Evolutionary conservation across 2,888 invertebrate genomes (phyloP), one percentile per base, ranked within the genome.

Genomic region (Pollenia amentaria): DNA sequence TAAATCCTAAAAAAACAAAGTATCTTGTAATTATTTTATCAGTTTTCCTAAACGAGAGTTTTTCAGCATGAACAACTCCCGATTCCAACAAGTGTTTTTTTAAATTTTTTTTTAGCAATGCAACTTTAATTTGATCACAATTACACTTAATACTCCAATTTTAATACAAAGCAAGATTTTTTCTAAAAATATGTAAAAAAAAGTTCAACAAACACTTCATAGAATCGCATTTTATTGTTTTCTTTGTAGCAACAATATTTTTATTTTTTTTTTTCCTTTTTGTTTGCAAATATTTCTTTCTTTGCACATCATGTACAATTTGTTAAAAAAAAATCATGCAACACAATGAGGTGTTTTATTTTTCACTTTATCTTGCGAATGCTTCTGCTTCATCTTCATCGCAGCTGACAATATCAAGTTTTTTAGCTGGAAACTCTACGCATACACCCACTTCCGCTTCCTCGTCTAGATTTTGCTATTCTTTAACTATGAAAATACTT

Each of bases 341-440:
- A 81, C 64, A 80, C 48, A 82, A 73, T 86, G 75, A 86, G 60
- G 86, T 83, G 83, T 77, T 80, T 79, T 64, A 60, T 67, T 84
- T 46, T 67, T 55, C 60, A 40, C 55, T 42, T 51, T 14, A 70
- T 69, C 69, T 64, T 29, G 14, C 14, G 29, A 29, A 29, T 29
- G 29, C 29, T 29, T 55, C 10, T 6, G 3, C 10, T 10, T 3
- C 51, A 69, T 4, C 14, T 40, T 29, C n/a, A 29, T 11, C 14
- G 12, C 29, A 3, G 42, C 16, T 64, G 51, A 60, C 60, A 60
- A 62, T 67, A n/a, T 16, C 29, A 46, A 18, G 21, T 16, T 42
- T 16, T 16, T 55, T 10, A 11, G 10, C 11, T 21, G 55, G 4
- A 11, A n/a, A n/a, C 16, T 44, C 42, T n/a, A 72, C 29, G 29